phyloP scores from a whole-genome alignment of 2,113 vertebrate genomes.

The Rhegmatorhina hoffmannsi region DNA sequence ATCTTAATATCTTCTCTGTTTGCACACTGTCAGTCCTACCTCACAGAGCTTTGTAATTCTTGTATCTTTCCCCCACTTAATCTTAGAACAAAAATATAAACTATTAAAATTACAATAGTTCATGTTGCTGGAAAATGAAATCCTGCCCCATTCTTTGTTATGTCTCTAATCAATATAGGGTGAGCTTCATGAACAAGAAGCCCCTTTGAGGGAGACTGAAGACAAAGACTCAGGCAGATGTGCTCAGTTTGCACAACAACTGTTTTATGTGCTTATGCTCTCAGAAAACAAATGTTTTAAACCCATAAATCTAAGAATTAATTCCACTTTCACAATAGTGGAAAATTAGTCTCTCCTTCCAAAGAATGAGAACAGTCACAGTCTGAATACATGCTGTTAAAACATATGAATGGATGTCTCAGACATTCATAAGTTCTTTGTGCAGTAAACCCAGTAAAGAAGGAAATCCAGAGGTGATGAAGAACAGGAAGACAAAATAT shows the following conservation, averaged over 20 bases:
- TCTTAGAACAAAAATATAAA: background rate
- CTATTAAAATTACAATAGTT: background rate
- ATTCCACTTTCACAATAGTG: conserved; percentile 27
- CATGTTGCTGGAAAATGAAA: background rate
- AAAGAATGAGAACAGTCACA: conserved; percentile 16
- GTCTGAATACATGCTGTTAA: background rate
- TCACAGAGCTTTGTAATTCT: background rate
- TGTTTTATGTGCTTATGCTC: background rate
- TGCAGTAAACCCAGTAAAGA: conserved; percentile 21
- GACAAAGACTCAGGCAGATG: background rate
- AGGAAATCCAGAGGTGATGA: conserved; percentile 10
- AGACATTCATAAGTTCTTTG: conserved; percentile 45
- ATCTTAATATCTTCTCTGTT: background rate
- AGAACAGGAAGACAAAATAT: conserved; percentile 26
- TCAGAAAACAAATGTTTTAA: conserved; percentile 48
- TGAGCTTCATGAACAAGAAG: background rate
- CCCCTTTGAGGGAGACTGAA: background rate
- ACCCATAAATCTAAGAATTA: conserved; percentile 50
- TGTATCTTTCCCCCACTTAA: background rate
- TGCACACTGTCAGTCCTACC: background rate
- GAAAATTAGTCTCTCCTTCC: conserved; percentile 2
- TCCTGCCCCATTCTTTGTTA: background rate
- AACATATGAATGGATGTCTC: conserved; percentile 60
- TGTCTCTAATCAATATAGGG: background rate
- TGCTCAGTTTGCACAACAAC: conserved; percentile 1